phyloP scores from a whole-genome alignment of 2,797 vertebrate species.

The Sebastes steindachneri region DNA sequence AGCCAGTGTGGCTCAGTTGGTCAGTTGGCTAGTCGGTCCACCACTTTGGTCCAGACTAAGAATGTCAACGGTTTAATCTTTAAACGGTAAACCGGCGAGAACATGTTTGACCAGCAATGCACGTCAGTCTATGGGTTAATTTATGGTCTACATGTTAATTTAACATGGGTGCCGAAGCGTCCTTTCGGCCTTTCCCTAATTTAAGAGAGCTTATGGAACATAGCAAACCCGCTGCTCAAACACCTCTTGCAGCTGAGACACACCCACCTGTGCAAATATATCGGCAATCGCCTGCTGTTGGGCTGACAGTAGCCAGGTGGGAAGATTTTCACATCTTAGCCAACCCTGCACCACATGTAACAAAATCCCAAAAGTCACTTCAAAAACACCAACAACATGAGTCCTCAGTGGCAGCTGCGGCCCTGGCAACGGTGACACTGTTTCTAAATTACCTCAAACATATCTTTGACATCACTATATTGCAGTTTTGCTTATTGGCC shows the following conservation, averaged over 20 bases:
- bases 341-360: neutral
- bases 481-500: neutral
- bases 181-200: too few species aligned
- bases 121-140: too few species aligned
- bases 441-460: too few species aligned
- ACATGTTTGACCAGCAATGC: too few species aligned
- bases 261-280: neutral
- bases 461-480: too few species aligned
- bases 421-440: neutral
- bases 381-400: neutral
- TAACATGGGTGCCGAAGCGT: too few species aligned
- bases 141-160: too few species aligned
- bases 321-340: neutral
- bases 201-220: too few species aligned
- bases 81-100: too few species aligned
- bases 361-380: neutral
- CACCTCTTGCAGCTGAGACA: too few species aligned
- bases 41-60: neutral
- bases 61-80: too few species aligned
- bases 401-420: neutral
- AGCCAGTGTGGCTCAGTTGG: neutral
- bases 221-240: too few species aligned
- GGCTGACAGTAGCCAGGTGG: neutral
- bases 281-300: neutral
- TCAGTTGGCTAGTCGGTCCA: neutral